Percentiles rank a stretch among this genome's conserved stretches.
phyloP scores from a whole-genome alignment of 2,113 vertebrate genomes.

The Nibea coibor region DNA sequence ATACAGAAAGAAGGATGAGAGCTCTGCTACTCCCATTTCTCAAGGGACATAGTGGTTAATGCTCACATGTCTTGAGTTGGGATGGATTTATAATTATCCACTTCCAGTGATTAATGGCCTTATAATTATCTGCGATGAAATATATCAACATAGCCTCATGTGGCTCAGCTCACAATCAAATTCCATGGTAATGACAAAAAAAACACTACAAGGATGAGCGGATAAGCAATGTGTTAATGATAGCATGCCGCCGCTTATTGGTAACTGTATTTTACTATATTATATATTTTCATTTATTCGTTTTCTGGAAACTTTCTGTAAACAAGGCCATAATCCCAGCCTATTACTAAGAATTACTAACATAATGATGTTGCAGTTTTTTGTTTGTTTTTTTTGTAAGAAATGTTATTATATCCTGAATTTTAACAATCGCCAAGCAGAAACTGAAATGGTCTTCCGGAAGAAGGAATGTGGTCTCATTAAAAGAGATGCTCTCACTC shows the following conservation, averaged over 20 bases:
- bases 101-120: slow-evolving; percentile 46
- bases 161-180: slow-evolving; percentile 23
- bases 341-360: slow-evolving; percentile 8
- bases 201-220: neutral
- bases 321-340: neutral
- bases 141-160: slow-evolving; percentile 6
- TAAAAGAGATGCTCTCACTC: slow-evolving; percentile 60
- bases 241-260: neutral
- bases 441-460: slow-evolving; percentile 36
- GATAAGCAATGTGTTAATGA: slow-evolving; percentile 17
- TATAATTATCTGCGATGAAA: slow-evolving; percentile 26
- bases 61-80: slow-evolving; percentile 10
- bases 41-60: slow-evolving; percentile 18
- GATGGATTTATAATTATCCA: slow-evolving; percentile 41
- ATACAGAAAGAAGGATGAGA: slow-evolving; percentile 13
- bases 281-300: neutral
- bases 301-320: slow-evolving; percentile 8
- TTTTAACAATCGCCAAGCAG: slow-evolving; percentile 35
- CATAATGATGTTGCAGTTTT: neutral
- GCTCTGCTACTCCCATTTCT: neutral
- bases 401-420: slow-evolving; percentile 6
- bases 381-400: neutral
- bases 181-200: neutral
- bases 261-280: too few relatives aligned
- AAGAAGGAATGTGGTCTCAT: slow-evolving; percentile 56